Evolutionary conservation across 2,113 vertebrate genomes (phyloP).

Genomic region (Setophaga petechia): DNA sequence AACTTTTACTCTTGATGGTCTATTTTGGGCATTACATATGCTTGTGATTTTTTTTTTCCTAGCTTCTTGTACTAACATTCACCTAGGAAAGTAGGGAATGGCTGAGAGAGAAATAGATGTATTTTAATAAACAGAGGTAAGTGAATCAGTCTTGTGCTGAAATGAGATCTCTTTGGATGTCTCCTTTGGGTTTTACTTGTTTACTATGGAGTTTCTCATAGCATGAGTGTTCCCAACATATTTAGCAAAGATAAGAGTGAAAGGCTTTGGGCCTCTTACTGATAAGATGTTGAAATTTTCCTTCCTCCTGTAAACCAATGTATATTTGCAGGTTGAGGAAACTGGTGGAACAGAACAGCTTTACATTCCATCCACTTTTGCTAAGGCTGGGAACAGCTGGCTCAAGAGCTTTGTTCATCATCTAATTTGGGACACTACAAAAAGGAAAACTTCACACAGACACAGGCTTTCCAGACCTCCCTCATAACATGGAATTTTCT

Average conservation of each 20-base stretch:
- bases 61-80: not conserved
- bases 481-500: not conserved
- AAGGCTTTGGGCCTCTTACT: not conserved
- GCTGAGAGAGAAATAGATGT: not conserved
- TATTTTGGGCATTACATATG: not conserved
- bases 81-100: not conserved
- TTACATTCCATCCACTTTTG: not conserved
- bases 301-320: not conserved
- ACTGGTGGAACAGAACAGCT: not conserved
- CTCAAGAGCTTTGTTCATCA: not conserved
- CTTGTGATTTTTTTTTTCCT: not conserved
- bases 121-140: not conserved
- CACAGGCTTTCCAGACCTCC: conserved; percentile 3
- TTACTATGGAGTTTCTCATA: not conserved
- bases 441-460: not conserved
- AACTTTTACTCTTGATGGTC: not conserved
- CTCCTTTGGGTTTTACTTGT: not conserved
- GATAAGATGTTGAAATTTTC: not conserved
- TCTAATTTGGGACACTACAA: not conserved
- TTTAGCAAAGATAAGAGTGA: not conserved
- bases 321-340: not conserved
- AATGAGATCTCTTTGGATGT: not conserved
- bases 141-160: not conserved
- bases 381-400: not conserved
- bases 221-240: not conserved